Evolutionary conservation across 2,113 vertebrate genomes (phyloP).

Genomic region (Alligator mississippiensis): DNA sequence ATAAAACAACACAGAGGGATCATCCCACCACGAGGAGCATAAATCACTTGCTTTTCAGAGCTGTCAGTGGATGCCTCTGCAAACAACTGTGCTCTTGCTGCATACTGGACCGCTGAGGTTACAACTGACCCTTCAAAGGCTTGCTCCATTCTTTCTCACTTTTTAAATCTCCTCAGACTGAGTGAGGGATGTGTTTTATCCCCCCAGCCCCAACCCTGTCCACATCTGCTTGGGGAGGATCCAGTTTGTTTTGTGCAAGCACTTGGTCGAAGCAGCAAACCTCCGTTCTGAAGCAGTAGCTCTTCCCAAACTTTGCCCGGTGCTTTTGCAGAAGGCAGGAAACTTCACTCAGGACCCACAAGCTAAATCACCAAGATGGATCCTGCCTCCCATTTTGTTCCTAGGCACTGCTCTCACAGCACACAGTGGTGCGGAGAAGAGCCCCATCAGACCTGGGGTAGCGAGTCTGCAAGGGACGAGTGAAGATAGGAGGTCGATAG

Average conservation of each 20-base stretch:
- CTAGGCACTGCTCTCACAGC: neutral
- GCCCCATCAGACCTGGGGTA: neutral
- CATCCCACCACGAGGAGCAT: neutral
- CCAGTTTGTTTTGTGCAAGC: neutral
- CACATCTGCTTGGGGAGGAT: constrained; percentile 33
- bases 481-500: neutral
- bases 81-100: neutral
- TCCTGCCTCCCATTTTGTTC: neutral
- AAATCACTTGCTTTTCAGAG: neutral
- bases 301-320: neutral
- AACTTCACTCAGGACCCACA: neutral
- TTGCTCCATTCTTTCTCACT: neutral
- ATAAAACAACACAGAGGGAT: neutral
- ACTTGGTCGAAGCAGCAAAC: neutral
- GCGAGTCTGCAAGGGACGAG: neutral
- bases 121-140: neutral
- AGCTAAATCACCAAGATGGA: neutral
- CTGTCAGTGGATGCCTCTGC: neutral
- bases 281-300: neutral
- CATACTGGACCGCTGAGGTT: neutral
- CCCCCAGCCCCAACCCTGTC: neutral
- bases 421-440: neutral
- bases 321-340: neutral
- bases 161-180: neutral
- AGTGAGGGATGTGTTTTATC: neutral